Base-by-base conservation (phyloP, 1,140 invertebrate species). In the Solenopsis fugax region DNA sequence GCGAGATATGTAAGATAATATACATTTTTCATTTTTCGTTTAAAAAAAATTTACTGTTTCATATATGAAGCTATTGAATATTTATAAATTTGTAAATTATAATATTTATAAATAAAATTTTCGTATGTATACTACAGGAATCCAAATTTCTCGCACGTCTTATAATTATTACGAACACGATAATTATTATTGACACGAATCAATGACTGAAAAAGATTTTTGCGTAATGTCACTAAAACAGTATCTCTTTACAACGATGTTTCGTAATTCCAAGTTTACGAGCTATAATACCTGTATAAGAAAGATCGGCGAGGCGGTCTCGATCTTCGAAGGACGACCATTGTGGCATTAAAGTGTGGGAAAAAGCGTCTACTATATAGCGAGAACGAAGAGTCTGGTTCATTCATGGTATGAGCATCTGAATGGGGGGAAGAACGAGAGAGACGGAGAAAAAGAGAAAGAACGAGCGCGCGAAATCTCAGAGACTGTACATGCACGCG, bases 401-500 rank as follows among this genome's bases (percentile, higher is more conserved):
- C 93, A 93, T 94, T 94, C 92, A 94, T 93, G 90, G 90, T 86
- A 41, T 41, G 89, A 88, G 84, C 60, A 85, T 62, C 87, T 93
- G 92, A 94, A 93, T 93, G 92, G 90, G 86, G 81, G 88, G 88
- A 29, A 92, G 91, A 91, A 89, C 76, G 91, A 92, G 91, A 90
- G 89, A 73, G 71, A 82, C 24, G 41, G 29, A 88, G 56, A 52
- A 48, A 76, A 37, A 75, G 24, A 69, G 58, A 62, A 37, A 76
- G 48, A 72, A 41, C 4, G 41, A 41, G 7, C 41, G 7, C 4
- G 54, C 24, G 34, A 73, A 73, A 90, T 89, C 85, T 84, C 77
- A 84, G 77, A 65, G 77, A 60, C 50, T 85, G 21, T 77, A 69
- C 50, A 64, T 60, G 45, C 75, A 50, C 73, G 73, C 65, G 50